phyloP scores from a whole-genome alignment of 92 coral and sea anemone genomes.

The Bergia sp. region DNA sequence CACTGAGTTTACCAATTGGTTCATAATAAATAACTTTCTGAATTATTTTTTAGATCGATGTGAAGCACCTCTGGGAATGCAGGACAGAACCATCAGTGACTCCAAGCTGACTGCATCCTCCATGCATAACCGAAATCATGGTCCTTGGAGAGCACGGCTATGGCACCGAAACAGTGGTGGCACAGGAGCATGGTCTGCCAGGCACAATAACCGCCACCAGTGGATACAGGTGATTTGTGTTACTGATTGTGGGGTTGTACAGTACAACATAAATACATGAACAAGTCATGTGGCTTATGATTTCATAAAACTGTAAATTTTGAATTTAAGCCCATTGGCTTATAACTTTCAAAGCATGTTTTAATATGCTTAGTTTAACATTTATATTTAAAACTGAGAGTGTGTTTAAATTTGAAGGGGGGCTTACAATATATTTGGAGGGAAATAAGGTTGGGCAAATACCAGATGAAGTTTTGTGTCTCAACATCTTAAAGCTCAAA shows the following conservation, averaged over 20 bases:
- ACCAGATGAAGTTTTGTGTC: too few species aligned
- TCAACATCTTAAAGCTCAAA: too few species aligned
- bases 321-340: too few species aligned
- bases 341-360: too few species aligned
- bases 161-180: slow-evolving; percentile 62
- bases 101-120: slow-evolving; percentile 80
- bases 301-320: too few species aligned
- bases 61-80: slow-evolving; percentile 84
- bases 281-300: not conserved
- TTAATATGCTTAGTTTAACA: too few species aligned
- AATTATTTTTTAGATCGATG: slow-evolving; percentile 65
- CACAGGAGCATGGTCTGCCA: slow-evolving; percentile 77
- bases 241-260: not conserved
- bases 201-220: slow-evolving; percentile 59
- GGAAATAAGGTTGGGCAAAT: too few species aligned
- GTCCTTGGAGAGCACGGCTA: slow-evolving; percentile 82
- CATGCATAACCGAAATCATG: slow-evolving; percentile 65
- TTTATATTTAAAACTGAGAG: too few species aligned
- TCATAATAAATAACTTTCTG: not conserved
- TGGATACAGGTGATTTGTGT: slow-evolving; percentile 69
- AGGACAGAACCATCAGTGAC: slow-evolving; percentile 73
- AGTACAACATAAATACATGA: not conserved
- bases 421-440: too few species aligned
- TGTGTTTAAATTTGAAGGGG: too few species aligned
- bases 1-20: not conserved